A percentile compares a stretch with the other conserved stretches of the same genome.
Evolutionary conservation across 2,888 invertebrate species (phyloP).

Genomic region (Conus canariensis): DNA sequence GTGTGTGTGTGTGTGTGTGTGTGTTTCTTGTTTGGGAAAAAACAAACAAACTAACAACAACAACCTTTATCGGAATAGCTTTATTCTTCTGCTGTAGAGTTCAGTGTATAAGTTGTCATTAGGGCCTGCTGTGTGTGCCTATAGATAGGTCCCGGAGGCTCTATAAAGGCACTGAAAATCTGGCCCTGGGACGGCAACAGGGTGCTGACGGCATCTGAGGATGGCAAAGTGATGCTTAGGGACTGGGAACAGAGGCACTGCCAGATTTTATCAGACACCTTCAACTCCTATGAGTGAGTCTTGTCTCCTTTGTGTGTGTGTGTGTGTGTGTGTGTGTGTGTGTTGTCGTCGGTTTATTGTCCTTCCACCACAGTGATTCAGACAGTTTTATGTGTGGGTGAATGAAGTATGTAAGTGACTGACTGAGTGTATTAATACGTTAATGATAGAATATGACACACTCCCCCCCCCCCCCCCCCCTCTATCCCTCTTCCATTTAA

Average conservation of each 20-base stretch:
- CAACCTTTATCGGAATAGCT: no score
- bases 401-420: no score
- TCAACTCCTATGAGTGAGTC: constrained; percentile 51
- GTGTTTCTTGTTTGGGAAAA: not conserved
- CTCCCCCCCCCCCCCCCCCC: no score
- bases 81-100: no score
- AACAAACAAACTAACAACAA: no score
- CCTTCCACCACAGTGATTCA: no score
- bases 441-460: no score
- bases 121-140: not conserved
- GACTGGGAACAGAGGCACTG: constrained; percentile 61
- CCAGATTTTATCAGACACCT: constrained; percentile 65
- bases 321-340: not conserved
- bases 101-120: no score
- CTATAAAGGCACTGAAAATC: constrained; percentile 74
- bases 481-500: no score
- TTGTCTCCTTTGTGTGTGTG: not conserved
- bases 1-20: constrained; percentile 14
- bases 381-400: no score
- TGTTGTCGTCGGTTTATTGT: no score
- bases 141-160: constrained; percentile 73
- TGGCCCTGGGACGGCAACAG: constrained; percentile 61
- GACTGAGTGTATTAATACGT: no score
- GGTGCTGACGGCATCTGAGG: constrained; percentile 70
- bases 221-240: constrained; percentile 69